Evolutionary conservation across 2,113 vertebrate genomes (phyloP).

Genomic region (Cololabis saira): DNA sequence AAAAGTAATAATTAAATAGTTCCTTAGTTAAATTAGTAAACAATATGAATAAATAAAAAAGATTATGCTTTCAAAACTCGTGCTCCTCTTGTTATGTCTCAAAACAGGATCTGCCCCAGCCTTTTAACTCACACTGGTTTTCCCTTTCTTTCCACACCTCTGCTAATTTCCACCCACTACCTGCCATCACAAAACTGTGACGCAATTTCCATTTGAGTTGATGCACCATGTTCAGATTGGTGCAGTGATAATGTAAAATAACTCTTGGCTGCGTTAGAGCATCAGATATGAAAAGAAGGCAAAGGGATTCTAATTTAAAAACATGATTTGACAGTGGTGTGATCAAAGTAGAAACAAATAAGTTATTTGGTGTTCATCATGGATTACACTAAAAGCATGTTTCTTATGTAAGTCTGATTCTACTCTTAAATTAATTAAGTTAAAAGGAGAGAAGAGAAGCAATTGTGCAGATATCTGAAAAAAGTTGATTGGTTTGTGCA

Average conservation of each 20-base stretch:
- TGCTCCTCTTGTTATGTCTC: constrained; percentile 22
- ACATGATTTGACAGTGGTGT: no score
- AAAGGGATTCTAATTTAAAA: no score
- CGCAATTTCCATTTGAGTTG: constrained; percentile 19
- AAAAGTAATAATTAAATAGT: background rate
- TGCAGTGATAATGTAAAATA: background rate
- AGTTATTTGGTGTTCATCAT: no score
- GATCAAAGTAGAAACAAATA: no score
- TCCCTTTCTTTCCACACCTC: constrained; percentile 7
- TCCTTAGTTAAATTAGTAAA: background rate
- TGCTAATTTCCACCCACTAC: constrained; percentile 45
- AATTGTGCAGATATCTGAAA: background rate
- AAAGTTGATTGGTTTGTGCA: background rate
- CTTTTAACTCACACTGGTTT: constrained; percentile 21
- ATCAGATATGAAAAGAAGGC: background rate
- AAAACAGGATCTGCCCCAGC: background rate
- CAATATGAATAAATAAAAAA: background rate
- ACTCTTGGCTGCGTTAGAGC: background rate
- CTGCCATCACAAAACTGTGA: constrained; percentile 40
- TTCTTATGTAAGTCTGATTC: background rate
- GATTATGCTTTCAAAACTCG: constrained; percentile 1
- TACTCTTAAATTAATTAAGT: background rate
- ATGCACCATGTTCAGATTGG: background rate
- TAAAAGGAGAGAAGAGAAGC: background rate
- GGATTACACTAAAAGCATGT: no score